Conservation (phyloP, 2,888 invertebrate species). For the Drosophila anomelani region DNA sequence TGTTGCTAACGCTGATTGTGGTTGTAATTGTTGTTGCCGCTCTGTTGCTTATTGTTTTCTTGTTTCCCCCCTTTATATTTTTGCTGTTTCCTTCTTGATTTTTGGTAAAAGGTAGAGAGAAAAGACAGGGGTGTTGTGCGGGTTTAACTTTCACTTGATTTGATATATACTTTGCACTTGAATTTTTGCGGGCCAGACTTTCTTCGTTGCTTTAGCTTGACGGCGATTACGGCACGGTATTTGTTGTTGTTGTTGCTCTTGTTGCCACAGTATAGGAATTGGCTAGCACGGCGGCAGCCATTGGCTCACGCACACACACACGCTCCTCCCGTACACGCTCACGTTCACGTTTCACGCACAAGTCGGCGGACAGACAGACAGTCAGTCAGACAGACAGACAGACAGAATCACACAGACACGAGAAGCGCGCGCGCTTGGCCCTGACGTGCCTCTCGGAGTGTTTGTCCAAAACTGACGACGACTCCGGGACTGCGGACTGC, state of each 20-base stretch:
- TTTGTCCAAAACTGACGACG: slow-evolving; percentile 83
- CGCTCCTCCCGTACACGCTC: slow-evolving; percentile 31
- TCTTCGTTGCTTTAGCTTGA: slow-evolving; percentile 37
- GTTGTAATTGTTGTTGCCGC: slow-evolving; percentile 39
- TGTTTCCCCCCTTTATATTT: slow-evolving; percentile 5
- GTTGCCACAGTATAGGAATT: slow-evolving; percentile 46
- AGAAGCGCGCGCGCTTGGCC: slow-evolving; percentile 81
- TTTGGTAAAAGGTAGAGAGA: slow-evolving; percentile 15
- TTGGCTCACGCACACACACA: slow-evolving; percentile 52
- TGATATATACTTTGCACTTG: slow-evolving; percentile 48
- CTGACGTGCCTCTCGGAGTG: slow-evolving; percentile 84
- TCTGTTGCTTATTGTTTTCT: slow-evolving; percentile 42
- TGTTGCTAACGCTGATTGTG: slow-evolving; percentile 33
- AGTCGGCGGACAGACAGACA: slow-evolving; percentile 38
- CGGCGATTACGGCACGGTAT: slow-evolving; percentile 72
- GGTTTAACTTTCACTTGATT: slow-evolving; percentile 38
- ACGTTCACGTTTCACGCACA: slow-evolving; percentile 41
- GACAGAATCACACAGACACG: slow-evolving; percentile 69
- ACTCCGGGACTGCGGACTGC: slow-evolving; percentile 36
- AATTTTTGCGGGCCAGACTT: slow-evolving; percentile 14
- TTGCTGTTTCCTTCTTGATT: slow-evolving; percentile 22
- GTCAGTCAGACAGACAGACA: slow-evolving; percentile 52
- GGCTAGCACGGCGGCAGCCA: slow-evolving; percentile 54
- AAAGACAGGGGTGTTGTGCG: background rate
- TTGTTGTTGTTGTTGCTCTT: slow-evolving; percentile 43